Evolutionary conservation across 2,113 vertebrate genomes (phyloP).

Genomic region (Indri indri): DNA sequence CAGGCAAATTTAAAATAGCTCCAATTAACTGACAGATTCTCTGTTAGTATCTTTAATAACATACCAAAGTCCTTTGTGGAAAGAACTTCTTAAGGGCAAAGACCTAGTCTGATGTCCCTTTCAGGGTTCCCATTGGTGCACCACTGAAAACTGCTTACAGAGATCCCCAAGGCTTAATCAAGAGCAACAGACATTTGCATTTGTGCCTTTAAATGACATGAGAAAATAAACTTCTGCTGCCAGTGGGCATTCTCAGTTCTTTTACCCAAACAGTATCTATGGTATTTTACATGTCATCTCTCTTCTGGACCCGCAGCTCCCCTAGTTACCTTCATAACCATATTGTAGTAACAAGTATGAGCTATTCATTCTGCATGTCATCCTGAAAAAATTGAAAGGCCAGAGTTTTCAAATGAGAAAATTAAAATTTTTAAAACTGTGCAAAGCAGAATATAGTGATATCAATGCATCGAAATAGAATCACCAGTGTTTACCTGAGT

Average conservation of each 20-base stretch:
- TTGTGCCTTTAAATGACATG: not conserved
- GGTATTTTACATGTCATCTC: not conserved
- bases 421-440: constrained; percentile 20
- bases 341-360: not conserved
- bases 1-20: constrained; percentile 20
- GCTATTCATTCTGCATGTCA: not conserved
- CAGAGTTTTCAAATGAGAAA: constrained; percentile 12
- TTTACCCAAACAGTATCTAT: not conserved
- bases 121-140: not conserved
- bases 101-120: not conserved
- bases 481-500: not conserved
- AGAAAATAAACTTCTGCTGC: not conserved
- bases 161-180: not conserved
- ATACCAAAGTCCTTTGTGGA: not conserved
- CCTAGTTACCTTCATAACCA: not conserved
- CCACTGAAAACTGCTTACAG: not conserved
- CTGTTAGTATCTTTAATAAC: not conserved
- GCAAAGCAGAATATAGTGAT: not conserved
- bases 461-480: not conserved
- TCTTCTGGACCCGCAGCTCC: not conserved
- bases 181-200: not conserved
- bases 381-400: constrained; percentile 31
- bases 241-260: not conserved
- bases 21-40: not conserved
- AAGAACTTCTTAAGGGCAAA: not conserved